Evolutionary conservation across 2,797 vertebrate species (phyloP).

Genomic region (Propithecus deckenii): DNA sequence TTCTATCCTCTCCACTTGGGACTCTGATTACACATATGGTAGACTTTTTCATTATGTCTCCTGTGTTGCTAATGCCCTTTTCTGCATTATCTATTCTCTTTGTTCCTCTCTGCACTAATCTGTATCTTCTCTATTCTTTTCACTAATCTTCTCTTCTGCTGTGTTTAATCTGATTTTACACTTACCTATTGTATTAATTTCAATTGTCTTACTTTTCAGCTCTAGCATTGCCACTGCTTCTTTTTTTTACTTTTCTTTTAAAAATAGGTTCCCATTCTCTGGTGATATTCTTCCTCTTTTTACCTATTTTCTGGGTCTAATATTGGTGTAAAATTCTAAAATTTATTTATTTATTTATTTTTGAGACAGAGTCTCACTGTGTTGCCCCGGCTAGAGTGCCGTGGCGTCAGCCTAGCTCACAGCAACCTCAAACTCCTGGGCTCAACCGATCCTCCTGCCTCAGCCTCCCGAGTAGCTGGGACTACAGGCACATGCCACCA

Average conservation of each 20-base stretch:
- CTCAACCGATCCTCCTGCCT: too few species aligned
- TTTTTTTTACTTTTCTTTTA: background rate
- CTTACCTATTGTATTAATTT: background rate
- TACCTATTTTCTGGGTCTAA: background rate
- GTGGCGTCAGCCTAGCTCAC: too few species aligned
- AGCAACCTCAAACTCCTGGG: too few species aligned
- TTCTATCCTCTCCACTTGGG: background rate
- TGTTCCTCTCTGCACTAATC: background rate
- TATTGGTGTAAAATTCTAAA: background rate
- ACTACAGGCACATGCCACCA: too few species aligned
- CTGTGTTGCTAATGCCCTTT: background rate
- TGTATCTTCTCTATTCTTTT: background rate
- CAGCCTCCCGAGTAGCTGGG: too few species aligned
- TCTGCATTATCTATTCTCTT: background rate
- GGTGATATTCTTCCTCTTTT: background rate
- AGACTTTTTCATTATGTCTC: background rate
- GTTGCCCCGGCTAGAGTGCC: too few species aligned
- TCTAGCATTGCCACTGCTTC: background rate
- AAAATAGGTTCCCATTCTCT: background rate
- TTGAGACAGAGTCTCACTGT: too few species aligned
- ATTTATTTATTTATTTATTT: background rate
- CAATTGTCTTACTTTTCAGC: slow-evolving; percentile 30
- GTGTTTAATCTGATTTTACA: slow-evolving; percentile 14
- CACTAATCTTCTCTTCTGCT: background rate
- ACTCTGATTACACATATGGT: background rate